Conservation (phyloP, 1,140 invertebrate genomes). For the Pseudomyrmex cubaensis region DNA sequence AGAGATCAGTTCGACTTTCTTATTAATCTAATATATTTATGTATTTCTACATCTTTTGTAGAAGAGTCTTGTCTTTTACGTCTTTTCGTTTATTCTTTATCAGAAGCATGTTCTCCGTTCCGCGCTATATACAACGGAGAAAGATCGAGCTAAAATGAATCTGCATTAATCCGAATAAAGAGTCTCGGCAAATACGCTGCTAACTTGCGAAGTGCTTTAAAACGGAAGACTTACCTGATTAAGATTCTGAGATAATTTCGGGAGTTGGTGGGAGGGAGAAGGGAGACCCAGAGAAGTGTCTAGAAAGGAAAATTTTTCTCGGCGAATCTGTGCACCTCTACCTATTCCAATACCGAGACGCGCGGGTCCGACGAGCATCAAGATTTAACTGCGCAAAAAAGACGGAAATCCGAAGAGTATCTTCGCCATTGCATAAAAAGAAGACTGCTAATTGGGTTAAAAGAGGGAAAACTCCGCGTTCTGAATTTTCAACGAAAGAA, state of each 20-base stretch:
- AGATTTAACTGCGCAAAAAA: slow-evolving; percentile 23
- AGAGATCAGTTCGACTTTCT: neutral
- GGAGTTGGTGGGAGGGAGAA: neutral
- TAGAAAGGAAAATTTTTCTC: slow-evolving; percentile 23
- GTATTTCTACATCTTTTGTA: slow-evolving; percentile 26
- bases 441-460: neutral
- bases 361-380: slow-evolving; percentile 7
- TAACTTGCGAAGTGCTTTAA: slow-evolving; percentile 56
- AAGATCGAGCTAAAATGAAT: slow-evolving; percentile 42
- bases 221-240: slow-evolving; percentile 68
- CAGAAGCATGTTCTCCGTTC: neutral
- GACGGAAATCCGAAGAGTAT: slow-evolving; percentile 9
- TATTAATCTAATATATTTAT: neutral
- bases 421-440: neutral
- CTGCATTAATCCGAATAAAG: slow-evolving; percentile 43
- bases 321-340: slow-evolving; percentile 18
- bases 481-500: neutral
- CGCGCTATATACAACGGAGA: neutral
- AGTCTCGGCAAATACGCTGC: slow-evolving; percentile 39
- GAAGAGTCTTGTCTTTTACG: too few relatives aligned
- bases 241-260: slow-evolving; percentile 70
- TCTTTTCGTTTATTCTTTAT: too few relatives aligned
- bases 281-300: neutral
- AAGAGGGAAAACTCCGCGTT: slow-evolving; percentile 10
- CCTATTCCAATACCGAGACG: slow-evolving; percentile 19